Evolutionary conservation across 2,888 invertebrate species (phyloP).

Genomic region (Pomacea canaliculata): DNA sequence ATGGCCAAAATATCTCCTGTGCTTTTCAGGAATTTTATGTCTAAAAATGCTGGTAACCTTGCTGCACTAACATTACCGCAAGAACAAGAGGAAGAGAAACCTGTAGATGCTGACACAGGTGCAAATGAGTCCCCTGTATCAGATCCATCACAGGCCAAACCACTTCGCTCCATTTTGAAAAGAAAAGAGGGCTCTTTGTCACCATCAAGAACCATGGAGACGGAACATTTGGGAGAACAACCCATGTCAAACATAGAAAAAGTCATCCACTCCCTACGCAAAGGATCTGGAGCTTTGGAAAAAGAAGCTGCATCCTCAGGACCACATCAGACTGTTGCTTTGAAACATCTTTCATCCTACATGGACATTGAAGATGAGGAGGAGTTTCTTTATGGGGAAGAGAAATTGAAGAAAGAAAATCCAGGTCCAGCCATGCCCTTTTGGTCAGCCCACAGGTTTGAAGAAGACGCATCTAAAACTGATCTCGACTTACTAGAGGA

Average conservation of each 20-base stretch:
- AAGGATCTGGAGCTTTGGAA: conserved; percentile 10
- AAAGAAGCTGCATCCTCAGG: conserved; percentile 1
- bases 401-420: background rate
- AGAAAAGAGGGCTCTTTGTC: conserved; percentile 13
- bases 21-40: conserved; percentile 21
- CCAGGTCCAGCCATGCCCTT: conserved; percentile 12
- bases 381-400: conserved; percentile 61
- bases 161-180: conserved; percentile 47
- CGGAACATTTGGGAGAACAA: conserved; percentile 20
- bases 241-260: conserved; percentile 20
- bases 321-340: conserved; percentile 12
- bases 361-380: conserved; percentile 65
- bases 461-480: conserved; percentile 2
- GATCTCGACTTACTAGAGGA: conserved; percentile 1
- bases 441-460: conserved; percentile 18
- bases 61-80: conserved; percentile 12
- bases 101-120: conserved; percentile 7
- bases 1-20: conserved; percentile 21
- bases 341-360: conserved; percentile 41
- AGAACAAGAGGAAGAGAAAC: background rate
- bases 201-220: conserved; percentile 40
- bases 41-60: conserved; percentile 23
- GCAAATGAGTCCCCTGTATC: conserved; percentile 8
- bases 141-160: conserved; percentile 32
- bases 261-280: conserved; percentile 8